Evolutionary conservation across 2,113 vertebrate species (phyloP), one percentile per base, ranked within the genome.

Genomic region (Suncus etruscus): DNA sequence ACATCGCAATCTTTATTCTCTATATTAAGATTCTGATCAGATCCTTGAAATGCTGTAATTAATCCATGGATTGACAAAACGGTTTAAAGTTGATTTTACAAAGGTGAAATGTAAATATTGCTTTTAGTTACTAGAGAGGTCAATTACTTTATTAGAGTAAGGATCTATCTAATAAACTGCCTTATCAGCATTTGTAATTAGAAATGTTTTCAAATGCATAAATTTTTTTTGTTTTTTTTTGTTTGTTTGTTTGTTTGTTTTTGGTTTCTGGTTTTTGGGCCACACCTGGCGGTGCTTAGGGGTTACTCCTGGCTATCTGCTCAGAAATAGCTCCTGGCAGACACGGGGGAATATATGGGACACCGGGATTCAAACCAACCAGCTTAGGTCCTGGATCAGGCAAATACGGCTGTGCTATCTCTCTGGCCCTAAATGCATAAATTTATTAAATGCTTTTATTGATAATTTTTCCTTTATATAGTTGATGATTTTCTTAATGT

Each of bases 131-230:
- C 9, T 75, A 91, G 75, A 91, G 75, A 73, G n/a, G 14, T 83
- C 48, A 86, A 88, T 69, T 91, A 39, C 83, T 86, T 73, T 84
- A 50, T 50, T 66, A 32, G 73, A 76, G 18, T 84, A 78, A 27
- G 82, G 31, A 73, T 10, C n/a, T 29, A 50, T 29, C 61, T 61
- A 61, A 5, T 61, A 61, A 61, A 61, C 58, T 20, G 18, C 58
- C 22, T 61, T 61, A 61, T 61, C 22, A 22, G 6, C 58, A 61
- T 39, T 39, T 39, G 22, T 5, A 61, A 6, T 61, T 61, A 61
- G 16, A 94, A 87, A 58, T 87, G 48, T 78, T 94, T 87, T 93
- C 3, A 75, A 65, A 32, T 91, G 1, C 61, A 54, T 54, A 15
- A 54, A 54, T 54, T 54, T 54, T 12, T 54, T 54, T 39, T 39